Percentiles rank a stretch among this genome's conserved stretches.
These are phyloP conservation scores for Trachelus iudaicus DNA, from an alignment of 2,888 invertebrate genomes.

Conservation along the genomic window DNA sequence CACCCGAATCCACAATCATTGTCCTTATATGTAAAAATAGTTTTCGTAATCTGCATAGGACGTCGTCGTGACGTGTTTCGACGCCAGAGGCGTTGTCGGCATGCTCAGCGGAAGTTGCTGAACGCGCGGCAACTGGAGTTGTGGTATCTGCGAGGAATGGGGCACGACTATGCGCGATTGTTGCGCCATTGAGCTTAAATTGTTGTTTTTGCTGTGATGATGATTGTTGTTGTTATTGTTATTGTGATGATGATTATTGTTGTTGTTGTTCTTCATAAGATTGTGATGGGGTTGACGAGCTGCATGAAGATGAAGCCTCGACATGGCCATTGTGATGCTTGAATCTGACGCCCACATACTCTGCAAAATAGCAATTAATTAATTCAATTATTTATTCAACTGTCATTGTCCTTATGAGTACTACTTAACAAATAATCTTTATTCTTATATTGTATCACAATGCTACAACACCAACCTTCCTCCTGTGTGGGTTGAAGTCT, in stretches of 20 bases:
- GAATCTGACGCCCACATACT: constrained; percentile 71
- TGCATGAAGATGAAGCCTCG: constrained; percentile 60
- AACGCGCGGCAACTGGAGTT: constrained; percentile 35
- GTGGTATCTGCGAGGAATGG: constrained; percentile 40
- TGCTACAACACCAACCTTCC: constrained; percentile 49
- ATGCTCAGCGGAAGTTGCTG: constrained; percentile 58
- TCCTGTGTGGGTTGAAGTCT: constrained; percentile 74
- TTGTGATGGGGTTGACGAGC: constrained; percentile 62
- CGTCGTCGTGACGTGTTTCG: constrained; percentile 55
- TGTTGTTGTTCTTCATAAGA: constrained; percentile 66
- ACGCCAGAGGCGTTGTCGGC: constrained; percentile 59
- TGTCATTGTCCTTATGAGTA: neutral
- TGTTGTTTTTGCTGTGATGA: constrained; percentile 42
- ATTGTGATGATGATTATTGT: constrained; percentile 65
- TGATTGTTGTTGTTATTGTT: constrained; percentile 38
- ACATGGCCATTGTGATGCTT: constrained; percentile 62
- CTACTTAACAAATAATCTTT: too few species aligned
- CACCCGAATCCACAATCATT: too few species aligned
- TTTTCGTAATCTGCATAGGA: constrained; percentile 75
- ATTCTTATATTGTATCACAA: too few species aligned
- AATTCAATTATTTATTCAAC: neutral
- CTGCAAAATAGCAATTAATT: constrained; percentile 56
- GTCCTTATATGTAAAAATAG: constrained; percentile 73
- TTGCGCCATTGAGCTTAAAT: constrained; percentile 36
- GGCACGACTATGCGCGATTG: constrained; percentile 42